Conservation (phyloP, 2,113 vertebrate species). For the Mesitornis unicolor region DNA sequence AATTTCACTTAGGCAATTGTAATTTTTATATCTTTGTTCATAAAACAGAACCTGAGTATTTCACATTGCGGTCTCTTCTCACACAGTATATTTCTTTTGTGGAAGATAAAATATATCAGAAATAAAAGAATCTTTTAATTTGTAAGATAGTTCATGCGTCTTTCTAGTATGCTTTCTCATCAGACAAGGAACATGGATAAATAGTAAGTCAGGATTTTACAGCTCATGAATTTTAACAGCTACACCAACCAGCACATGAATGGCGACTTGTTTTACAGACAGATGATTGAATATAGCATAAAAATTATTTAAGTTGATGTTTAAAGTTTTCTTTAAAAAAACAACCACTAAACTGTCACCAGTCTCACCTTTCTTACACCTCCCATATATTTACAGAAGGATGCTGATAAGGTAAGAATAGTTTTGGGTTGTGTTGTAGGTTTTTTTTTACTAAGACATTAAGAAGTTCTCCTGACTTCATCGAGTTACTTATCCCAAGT, state of each 20-base stretch:
- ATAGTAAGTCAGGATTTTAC: background rate
- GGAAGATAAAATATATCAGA: background rate
- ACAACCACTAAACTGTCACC: background rate
- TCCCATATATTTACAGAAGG: background rate
- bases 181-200: background rate
- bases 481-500: background rate
- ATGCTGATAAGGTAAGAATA: background rate
- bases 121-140: background rate
- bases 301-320: background rate
- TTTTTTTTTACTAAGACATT: background rate
- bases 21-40: background rate
- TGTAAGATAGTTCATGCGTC: background rate
- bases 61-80: background rate
- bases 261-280: background rate
- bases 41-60: background rate
- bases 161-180: background rate
- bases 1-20: background rate
- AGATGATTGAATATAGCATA: background rate
- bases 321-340: background rate
- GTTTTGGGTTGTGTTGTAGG: background rate
- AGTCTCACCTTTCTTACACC: background rate
- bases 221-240: background rate
- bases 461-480: background rate
- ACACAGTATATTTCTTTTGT: background rate
- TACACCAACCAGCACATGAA: background rate